These are phyloP conservation scores for Drosophila nannoptera DNA, from an alignment of 1,140 invertebrate genomes.

Conservation along the genomic window DNA sequence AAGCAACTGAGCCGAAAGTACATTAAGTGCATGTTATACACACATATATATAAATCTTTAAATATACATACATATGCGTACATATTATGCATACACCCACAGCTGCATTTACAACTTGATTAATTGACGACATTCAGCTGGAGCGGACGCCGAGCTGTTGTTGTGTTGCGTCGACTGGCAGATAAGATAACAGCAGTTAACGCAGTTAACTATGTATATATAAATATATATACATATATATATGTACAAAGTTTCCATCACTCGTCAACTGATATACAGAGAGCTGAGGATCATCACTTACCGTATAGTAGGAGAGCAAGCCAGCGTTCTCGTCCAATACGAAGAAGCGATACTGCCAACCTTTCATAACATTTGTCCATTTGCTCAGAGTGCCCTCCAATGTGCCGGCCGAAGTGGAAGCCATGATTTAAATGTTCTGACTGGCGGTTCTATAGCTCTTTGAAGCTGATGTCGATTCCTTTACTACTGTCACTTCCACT, in stretches of 20 bases:
- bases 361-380: conserved; percentile 99
- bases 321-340: conserved; percentile 97
- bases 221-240: too few relatives aligned
- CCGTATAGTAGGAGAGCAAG: conserved; percentile 97
- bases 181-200: conserved; percentile 39
- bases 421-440: conserved; percentile 27
- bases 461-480: background rate
- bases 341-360: conserved; percentile 99
- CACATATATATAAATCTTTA: background rate
- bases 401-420: conserved; percentile 74
- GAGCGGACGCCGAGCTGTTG: conserved; percentile 5
- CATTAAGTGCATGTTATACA: conserved; percentile 15
- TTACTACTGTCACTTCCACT: background rate
- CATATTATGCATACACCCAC: background rate
- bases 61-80: background rate
- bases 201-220: too few relatives aligned
- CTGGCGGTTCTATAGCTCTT: conserved; percentile 6
- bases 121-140: conserved; percentile 18
- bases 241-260: conserved; percentile 12
- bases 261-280: conserved; percentile 7
- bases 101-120: conserved; percentile 16
- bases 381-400: conserved; percentile 99
- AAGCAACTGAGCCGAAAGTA: conserved; percentile 22
- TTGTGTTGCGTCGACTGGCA: conserved; percentile 8
- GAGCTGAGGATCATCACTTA: conserved; percentile 81